Base-by-base conservation (phyloP, 2,113 vertebrate species). In the Nerophis ophidion region DNA sequence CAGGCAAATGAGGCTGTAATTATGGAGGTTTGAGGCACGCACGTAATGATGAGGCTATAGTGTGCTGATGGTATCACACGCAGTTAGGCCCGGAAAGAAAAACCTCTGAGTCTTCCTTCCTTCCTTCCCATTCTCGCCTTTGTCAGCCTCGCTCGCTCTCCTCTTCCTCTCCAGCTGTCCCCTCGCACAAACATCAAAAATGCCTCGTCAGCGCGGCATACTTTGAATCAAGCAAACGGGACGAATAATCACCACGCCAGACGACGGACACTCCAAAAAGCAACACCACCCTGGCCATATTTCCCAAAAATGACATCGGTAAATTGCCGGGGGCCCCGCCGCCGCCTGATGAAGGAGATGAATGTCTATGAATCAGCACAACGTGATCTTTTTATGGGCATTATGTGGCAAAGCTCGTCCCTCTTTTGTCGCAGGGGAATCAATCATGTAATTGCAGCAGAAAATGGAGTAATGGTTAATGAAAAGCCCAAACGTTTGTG, bases 1-100 rank as follows among this genome's bases (percentile, higher is more conserved):
- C 69, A 82, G 75, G 74, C 77, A 87, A 87, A 87, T 86, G 79
- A 84, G 84, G 74, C 81, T 75, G 81, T 82, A 81, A 85, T 86
- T 86, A 87, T 82, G 78, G 79, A 87, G 78, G 86, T 84, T 75
- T 84, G 81, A 74, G 69, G 63, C 84, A 81, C 79, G 82, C 71
- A 68, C 57, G 66, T 71, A 82, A 85, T 77, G 72, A 70, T 82
- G 68, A 84, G 79, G 52, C 59, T 52, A 26, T 33, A 40, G 48
- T 19, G 47, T 57, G 44, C 63, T 80, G 60, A 74, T 45, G 16
- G 65, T 73, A 68, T 77, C 69, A 66, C 71, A 76, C 76, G 67
- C 61, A 71, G 50, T 71, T 49, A 59, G 60, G 61, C 38, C 62
- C 67, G 61, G 67, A 54, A 79, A 82, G 75, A 65, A 77, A 26